Base-by-base conservation (phyloP, 2,888 invertebrate species). In the Sipha maydis region DNA sequence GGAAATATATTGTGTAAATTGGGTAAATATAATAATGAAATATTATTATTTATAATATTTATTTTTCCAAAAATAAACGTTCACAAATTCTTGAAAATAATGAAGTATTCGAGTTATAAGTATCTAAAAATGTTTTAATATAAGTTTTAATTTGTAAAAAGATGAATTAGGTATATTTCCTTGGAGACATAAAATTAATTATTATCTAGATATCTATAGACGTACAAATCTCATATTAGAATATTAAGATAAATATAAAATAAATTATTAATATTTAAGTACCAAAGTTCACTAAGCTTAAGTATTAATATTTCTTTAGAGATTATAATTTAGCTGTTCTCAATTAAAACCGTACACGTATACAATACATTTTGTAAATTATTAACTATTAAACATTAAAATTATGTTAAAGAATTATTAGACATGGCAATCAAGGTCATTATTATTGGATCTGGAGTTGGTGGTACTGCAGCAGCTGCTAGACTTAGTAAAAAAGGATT, bases 401-500 rank as follows among this genome's bases (percentile, higher is more conserved):
- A 34, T 14, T 38, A 38, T 80, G 61, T 80, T 80, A 25, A 79
- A 48, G 71, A 82, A 48, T 67, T 79, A 41, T 31, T 75, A 8
- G 7, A 75, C 73, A 83, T 83, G 83, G 54, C 19, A 56, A 75
- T 73, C n/a, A 83, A 83, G n/a, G 28, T 83, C 9, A 34, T 83
- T 34, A 83, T 83, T 34, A n/a, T 83, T 41, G 83, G 83, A 25
- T 31, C 83, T 73, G 83, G 83, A 25, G 83, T 83, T 17, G 83
- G 83, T 34, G 73, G 83, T 61, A 83, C 56, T 19, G 83, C 83
- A 8, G 31, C 83, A n/a, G 83, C 83, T 14, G 83, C 83, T n/a
- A 73, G 83, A 34, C 56, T 83, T n/a, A 83, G 83, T 38, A 83
- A 83, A 75, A 83, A 75, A 83, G 83, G 83, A 56, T 83, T 83